Percentiles rank a stretch among this genome's conserved stretches.
Conservation (phyloP, 2,113 vertebrate species). For the Pogona vitticeps region DNA sequence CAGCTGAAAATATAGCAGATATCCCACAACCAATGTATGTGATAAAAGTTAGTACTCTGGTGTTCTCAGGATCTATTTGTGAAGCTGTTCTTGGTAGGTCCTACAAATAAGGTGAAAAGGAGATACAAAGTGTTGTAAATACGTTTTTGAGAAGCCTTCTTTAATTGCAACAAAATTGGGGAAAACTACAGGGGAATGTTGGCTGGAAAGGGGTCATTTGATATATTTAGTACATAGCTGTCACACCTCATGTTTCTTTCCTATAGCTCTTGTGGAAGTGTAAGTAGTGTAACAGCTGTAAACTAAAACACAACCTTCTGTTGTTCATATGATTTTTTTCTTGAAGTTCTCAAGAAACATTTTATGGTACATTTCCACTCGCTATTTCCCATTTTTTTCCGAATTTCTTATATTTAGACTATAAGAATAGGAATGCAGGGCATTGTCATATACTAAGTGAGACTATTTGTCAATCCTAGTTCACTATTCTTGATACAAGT, state of each 20-base stretch:
- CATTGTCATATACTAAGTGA: too few relatives aligned
- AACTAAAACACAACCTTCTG: constrained; percentile 5
- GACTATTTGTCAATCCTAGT: too few relatives aligned
- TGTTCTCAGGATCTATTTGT: constrained; percentile 78
- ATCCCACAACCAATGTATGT: constrained; percentile 93
- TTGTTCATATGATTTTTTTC: constrained; percentile 8
- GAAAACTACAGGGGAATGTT: constrained; percentile 6
- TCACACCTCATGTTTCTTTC: constrained; percentile 63
- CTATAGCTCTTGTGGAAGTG: constrained; percentile 46
- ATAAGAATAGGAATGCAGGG: too few relatives aligned
- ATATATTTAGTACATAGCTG: not conserved
- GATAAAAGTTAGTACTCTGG: constrained; percentile 88
- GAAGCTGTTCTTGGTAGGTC: constrained; percentile 82
- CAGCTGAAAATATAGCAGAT: constrained; percentile 94
- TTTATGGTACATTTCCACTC: not conserved
- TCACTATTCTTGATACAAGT: too few relatives aligned
- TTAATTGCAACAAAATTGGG: constrained; percentile 33
- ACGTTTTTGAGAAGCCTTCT: constrained; percentile 24
- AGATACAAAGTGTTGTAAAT: not conserved
- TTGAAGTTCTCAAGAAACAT: constrained; percentile 18
- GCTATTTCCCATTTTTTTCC: constrained; percentile 8
- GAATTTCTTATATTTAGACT: not conserved
- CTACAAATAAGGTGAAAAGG: constrained; percentile 67
- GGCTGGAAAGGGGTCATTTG: not conserved
- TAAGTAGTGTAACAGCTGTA: constrained; percentile 35